Evolutionary conservation across 2,113 vertebrate genomes (phyloP).

Genomic region (Plectropomus leopardus): DNA sequence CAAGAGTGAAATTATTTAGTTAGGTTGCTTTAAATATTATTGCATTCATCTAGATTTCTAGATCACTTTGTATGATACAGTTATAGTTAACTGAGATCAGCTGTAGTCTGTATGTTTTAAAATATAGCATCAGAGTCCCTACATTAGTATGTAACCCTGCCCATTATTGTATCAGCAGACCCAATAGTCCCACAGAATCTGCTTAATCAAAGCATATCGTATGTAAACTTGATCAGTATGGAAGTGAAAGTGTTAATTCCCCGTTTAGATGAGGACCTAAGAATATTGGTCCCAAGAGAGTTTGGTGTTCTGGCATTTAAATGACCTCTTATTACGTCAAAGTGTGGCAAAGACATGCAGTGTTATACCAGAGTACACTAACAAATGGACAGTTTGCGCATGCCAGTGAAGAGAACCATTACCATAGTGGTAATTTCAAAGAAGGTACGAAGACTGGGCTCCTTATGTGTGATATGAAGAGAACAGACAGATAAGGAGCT

Average conservation of each 20-base stretch:
- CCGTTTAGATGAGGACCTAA: conserved; percentile 14
- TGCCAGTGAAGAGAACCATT: background rate
- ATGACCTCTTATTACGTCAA: background rate
- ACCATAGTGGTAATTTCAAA: background rate
- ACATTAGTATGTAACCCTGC: conserved; percentile 2
- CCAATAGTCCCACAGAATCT: background rate
- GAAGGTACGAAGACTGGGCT: background rate
- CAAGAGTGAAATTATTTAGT: background rate
- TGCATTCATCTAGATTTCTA: background rate
- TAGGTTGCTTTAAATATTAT: background rate
- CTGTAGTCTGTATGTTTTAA: background rate
- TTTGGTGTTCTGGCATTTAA: background rate
- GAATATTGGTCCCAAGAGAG: conserved; percentile 9
- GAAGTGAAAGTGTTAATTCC: conserved; percentile 1
- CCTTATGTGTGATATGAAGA: too few species aligned
- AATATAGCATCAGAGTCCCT: background rate
- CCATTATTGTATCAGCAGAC: conserved; percentile 6
- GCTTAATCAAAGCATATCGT: background rate
- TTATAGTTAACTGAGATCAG: background rate
- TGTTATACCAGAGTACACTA: conserved; percentile 8
- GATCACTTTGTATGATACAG: background rate
- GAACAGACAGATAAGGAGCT: background rate
- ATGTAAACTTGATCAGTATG: conserved; percentile 10
- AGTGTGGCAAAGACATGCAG: conserved; percentile 3
- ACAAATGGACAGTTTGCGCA: conserved; percentile 32